Conservation (phyloP, 2,888 invertebrate species). For the Odontocolon sp. region DNA sequence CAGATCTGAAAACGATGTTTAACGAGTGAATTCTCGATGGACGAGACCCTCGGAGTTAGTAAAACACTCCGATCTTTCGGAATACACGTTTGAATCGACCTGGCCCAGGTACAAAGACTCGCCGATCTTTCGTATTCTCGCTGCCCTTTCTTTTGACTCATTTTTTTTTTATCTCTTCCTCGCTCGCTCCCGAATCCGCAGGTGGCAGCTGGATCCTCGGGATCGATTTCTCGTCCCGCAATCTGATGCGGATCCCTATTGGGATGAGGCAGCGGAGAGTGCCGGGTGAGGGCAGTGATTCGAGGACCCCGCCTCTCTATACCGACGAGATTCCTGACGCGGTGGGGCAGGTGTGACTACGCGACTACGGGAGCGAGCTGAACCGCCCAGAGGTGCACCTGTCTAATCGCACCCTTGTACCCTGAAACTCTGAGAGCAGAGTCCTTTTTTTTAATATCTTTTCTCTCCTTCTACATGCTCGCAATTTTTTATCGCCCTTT, state of each 20-base stretch:
- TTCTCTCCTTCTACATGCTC: not conserved
- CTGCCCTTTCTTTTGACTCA: not conserved
- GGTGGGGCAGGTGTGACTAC: conserved; percentile 56
- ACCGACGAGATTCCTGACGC: conserved; percentile 39
- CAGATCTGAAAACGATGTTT: not conserved
- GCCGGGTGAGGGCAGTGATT: conserved; percentile 50
- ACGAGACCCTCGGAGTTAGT: not conserved
- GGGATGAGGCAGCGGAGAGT: conserved; percentile 27
- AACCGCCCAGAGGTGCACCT: conserved; percentile 56
- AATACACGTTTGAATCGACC: not conserved
- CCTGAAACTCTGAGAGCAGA: conserved; percentile 37
- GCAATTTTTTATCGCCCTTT: conserved; percentile 44
- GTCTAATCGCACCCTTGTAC: conserved; percentile 60
- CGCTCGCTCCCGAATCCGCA: conserved; percentile 53
- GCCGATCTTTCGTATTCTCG: not conserved
- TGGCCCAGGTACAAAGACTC: not conserved
- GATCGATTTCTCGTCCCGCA: conserved; percentile 55
- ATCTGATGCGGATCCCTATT: conserved; percentile 44
- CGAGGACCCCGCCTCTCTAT: conserved; percentile 39
- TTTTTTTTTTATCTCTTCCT: conserved; percentile 44
- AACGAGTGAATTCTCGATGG: conserved; percentile 4
- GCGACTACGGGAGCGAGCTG: conserved; percentile 31
- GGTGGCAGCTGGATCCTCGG: conserved; percentile 55
- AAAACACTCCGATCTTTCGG: not conserved
- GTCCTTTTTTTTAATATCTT: conserved; percentile 1